A percentile compares a stretch with the other conserved stretches of the same genome.
phyloP scores from a whole-genome alignment of 2,888 invertebrate species.

The Metopia argyrocephala region DNA sequence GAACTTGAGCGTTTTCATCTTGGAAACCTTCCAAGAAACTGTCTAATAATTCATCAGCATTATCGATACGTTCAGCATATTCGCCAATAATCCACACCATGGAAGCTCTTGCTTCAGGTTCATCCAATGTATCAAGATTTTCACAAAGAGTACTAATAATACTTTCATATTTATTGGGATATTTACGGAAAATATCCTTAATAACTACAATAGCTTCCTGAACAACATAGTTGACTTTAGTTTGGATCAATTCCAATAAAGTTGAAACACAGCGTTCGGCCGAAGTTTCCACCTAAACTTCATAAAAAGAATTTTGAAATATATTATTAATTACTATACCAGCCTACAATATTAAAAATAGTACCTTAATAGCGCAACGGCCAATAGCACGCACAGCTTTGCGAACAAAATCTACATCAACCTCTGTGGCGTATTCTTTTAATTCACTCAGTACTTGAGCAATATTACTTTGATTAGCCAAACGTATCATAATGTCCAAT shows the following conservation, averaged over 20 bases:
- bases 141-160: slow-evolving; percentile 99
- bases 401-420: slow-evolving; percentile 99
- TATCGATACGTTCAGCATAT: slow-evolving; percentile 99
- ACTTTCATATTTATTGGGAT: slow-evolving; percentile 99
- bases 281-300: slow-evolving; percentile 87
- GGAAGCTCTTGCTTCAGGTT: slow-evolving; percentile 98
- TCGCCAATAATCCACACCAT: slow-evolving; percentile 98
- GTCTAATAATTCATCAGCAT: slow-evolving; percentile 98
- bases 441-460: slow-evolving; percentile 98
- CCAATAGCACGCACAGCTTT: slow-evolving; percentile 99
- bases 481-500: slow-evolving; percentile 98
- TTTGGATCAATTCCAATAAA: slow-evolving; percentile 97
- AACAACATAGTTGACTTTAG: slow-evolving; percentile 99
- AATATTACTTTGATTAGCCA: slow-evolving; percentile 98
- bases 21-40: slow-evolving; percentile 99
- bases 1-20: slow-evolving; percentile 97
- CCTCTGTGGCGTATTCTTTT: slow-evolving; percentile 99
- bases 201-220: slow-evolving; percentile 99
- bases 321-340: slow-evolving; percentile 3
- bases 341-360: too few species aligned
- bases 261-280: slow-evolving; percentile 99
- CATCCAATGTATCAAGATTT: slow-evolving; percentile 98
- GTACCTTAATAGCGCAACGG: slow-evolving; percentile 97
- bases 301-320: not conserved
- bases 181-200: slow-evolving; percentile 97